Conservation (phyloP, 2,888 invertebrate genomes). For the Lasioglossum malachurum region DNA sequence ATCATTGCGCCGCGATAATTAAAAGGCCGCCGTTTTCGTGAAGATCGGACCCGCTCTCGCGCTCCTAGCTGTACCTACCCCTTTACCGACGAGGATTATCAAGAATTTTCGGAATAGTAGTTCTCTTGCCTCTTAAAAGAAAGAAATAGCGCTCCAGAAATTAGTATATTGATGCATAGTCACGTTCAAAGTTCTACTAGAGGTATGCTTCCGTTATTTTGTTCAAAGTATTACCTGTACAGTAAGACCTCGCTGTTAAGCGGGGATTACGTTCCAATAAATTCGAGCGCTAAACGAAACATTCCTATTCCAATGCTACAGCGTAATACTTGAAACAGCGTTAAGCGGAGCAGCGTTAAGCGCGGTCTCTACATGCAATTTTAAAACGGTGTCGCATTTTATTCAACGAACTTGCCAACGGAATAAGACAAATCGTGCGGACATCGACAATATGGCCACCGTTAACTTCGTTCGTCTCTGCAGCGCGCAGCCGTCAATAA, state of each 20-base stretch:
- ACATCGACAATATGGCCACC: slow-evolving; percentile 30
- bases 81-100: background rate
- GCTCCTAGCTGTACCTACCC: background rate
- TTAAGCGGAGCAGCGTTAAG: too few relatives aligned
- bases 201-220: background rate
- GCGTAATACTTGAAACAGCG: too few relatives aligned
- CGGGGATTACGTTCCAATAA: too few relatives aligned
- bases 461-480: slow-evolving; percentile 50
- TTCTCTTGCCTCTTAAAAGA: background rate
- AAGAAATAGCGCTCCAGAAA: too few relatives aligned
- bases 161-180: background rate
- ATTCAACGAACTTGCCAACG: slow-evolving; percentile 50
- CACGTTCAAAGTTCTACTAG: background rate
- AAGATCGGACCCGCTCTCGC: background rate
- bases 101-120: background rate
- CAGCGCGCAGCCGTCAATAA: slow-evolving; percentile 49
- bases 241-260: too few relatives aligned
- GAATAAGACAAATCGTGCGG: slow-evolving; percentile 45
- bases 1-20: slow-evolving; percentile 49
- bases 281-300: too few relatives aligned
- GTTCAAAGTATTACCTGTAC: background rate
- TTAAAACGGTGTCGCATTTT: slow-evolving; percentile 31
- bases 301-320: too few relatives aligned
- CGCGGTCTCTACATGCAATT: background rate
- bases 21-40: slow-evolving; percentile 28